Evolutionary conservation across 2,888 invertebrate species (phyloP).

Genomic region (Argyra leucocephala): DNA sequence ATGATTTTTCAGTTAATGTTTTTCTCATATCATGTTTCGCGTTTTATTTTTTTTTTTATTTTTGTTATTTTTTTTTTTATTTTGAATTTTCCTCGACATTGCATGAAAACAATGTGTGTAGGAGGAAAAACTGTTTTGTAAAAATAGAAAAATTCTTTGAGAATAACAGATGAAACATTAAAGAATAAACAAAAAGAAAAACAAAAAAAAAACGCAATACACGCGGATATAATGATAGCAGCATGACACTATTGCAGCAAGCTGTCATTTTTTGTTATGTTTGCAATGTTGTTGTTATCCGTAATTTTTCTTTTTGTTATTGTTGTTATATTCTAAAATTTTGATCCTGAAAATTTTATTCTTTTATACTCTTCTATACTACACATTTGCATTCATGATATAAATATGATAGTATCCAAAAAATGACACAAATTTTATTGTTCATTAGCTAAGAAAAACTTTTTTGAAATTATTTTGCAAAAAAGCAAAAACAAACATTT

Average conservation of each 20-base stretch:
- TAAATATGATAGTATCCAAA: too few species aligned
- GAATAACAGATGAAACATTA: background rate
- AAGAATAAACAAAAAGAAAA: background rate
- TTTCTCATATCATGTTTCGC: background rate
- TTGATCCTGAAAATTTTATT: too few species aligned
- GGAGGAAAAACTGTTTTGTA: background rate
- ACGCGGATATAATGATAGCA: background rate
- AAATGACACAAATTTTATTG: too few species aligned
- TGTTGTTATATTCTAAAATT: too few species aligned
- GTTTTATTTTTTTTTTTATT: background rate
- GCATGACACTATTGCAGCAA: background rate
- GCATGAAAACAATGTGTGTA: background rate
- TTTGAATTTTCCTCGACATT: background rate
- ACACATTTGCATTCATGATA: too few species aligned
- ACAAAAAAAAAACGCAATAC: too few species aligned
- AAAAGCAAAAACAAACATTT: too few species aligned
- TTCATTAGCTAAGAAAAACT: too few species aligned
- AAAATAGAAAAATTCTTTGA: background rate
- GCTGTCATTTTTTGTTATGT: background rate
- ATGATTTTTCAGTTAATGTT: background rate
- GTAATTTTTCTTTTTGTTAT: background rate
- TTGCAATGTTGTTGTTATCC: background rate
- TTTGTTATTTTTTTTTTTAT: background rate
- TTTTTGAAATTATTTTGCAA: too few species aligned
- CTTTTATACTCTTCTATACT: too few species aligned